Percentiles rank a stretch among this genome's conserved stretches.
Evolutionary conservation across 2,797 vertebrate genomes (phyloP).

Genomic region (Uromys caudimaculatus): DNA sequence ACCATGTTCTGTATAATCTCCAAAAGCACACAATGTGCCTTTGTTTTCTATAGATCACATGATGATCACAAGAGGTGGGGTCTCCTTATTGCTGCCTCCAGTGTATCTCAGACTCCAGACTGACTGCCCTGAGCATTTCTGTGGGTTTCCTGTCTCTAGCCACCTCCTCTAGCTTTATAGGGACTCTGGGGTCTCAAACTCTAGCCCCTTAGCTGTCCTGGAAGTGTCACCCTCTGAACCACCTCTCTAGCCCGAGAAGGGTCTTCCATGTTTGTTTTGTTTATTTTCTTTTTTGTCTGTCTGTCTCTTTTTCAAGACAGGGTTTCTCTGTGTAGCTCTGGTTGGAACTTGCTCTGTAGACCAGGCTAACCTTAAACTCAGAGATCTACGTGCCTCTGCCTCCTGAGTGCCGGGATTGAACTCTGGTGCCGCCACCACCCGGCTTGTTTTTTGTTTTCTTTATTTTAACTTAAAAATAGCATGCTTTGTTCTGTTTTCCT

Average conservation of each 20-base stretch:
- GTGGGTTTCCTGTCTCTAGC: neutral
- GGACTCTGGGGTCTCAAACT: neutral
- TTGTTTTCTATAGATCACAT: conserved; percentile 12
- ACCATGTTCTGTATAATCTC: neutral
- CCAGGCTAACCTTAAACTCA: neutral
- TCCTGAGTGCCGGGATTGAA: neutral
- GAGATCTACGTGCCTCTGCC: neutral
- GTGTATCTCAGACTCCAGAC: too few relatives aligned
- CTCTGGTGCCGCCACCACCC: neutral
- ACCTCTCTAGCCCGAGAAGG: neutral
- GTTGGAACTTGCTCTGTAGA: neutral
- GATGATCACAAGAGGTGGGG: neutral
- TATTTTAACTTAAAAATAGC: conserved; percentile 45
- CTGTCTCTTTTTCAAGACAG: neutral
- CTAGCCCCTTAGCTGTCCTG: neutral
- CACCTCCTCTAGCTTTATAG: neutral
- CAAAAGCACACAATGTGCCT: neutral
- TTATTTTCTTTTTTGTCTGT: neutral
- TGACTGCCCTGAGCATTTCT: neutral
- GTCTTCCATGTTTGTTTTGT: conserved; percentile 18
- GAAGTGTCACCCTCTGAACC: neutral
- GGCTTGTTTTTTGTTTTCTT: neutral
- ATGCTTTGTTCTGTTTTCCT: neutral
- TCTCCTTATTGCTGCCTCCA: neutral
- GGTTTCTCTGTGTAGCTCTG: neutral